Evolutionary conservation across 2,797 vertebrate species (phyloP), one percentile per base, ranked within the genome.

Genomic region (Bovichtus diacanthus): DNA sequence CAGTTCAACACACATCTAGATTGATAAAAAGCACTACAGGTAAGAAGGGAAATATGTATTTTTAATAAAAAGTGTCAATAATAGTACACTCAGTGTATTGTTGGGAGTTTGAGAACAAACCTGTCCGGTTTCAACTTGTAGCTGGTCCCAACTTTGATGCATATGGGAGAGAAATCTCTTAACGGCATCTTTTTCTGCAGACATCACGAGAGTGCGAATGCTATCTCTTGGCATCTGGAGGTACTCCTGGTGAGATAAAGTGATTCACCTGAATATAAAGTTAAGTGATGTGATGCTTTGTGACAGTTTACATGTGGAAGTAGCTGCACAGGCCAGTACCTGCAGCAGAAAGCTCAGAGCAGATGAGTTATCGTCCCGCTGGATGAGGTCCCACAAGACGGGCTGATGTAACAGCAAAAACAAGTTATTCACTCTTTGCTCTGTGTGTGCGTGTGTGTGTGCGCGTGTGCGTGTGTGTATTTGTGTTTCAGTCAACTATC

Each of bases 381-480:
- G 95, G 79, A 97, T 95, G 76, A 98, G 95, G 78, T 97, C 95
- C 96, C 96, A 96, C 53, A 97, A 81, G 71, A 98, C 90, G 4
- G 96, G 94, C 96, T 97, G 91, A 78, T 58, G 60, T 49, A 78
- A 86, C 50, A 74, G 41, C 64, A 84, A n/a, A 82, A 65, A 82
- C 38, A 77, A 51, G 67, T 86, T 72, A 88, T 62, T 79, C 29
- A 73, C 53, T 76, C 6, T 25, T 51, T 70, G 21, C 19, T 74
- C 15, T 43, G 15, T 68, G 34, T 38, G 38, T 74, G 31, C 31
- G 47, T 23, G 23, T 46, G 21, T 46, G 27, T 29, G 23, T 27
- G 56, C 29, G 53, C 59, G 27, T 60, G 46, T 60, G 23, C 21
- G 58, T 54, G 5, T 55, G 47, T 49, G 76, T 46, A 34, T 73